Evolutionary conservation across 2,888 invertebrate species (phyloP).

Genomic region (Agelastica alni): DNA sequence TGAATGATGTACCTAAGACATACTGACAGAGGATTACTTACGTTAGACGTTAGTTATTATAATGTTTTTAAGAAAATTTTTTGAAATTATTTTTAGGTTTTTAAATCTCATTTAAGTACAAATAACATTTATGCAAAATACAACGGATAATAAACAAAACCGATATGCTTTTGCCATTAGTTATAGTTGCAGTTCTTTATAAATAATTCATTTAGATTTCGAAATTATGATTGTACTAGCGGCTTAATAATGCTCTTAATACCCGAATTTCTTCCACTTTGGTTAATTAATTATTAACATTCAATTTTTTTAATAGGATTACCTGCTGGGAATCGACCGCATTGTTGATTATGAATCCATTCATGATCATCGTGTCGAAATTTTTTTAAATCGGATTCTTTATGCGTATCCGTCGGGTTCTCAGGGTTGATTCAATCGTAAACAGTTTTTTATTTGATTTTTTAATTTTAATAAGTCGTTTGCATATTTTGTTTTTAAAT

Average conservation of each 20-base stretch:
- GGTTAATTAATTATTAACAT: slow-evolving; percentile 15
- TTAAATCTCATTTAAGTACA: too few relatives aligned
- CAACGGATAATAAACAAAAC: not conserved
- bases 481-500: too few relatives aligned
- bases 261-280: slow-evolving; percentile 1
- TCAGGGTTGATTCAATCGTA: too few relatives aligned
- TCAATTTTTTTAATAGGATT: slow-evolving; percentile 11
- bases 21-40: too few relatives aligned
- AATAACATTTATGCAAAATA: too few relatives aligned
- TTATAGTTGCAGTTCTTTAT: not conserved
- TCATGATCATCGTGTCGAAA: slow-evolving; percentile 8
- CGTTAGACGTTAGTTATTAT: too few relatives aligned
- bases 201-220: not conserved
- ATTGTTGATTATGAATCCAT: slow-evolving; percentile 5
- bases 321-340: slow-evolving; percentile 11
- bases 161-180: not conserved
- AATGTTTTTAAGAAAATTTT: too few relatives aligned
- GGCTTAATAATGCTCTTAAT: not conserved
- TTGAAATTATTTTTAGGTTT: too few relatives aligned
- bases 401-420: slow-evolving; percentile 1
- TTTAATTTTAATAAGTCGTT: too few relatives aligned
- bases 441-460: too few relatives aligned
- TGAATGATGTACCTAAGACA: too few relatives aligned
- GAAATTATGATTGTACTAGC: not conserved
- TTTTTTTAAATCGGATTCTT: slow-evolving; percentile 15